These are phyloP conservation scores for Steinernema scapterisci DNA, from an alignment of 2,888 invertebrate genomes.

Conservation along the genomic window DNA sequence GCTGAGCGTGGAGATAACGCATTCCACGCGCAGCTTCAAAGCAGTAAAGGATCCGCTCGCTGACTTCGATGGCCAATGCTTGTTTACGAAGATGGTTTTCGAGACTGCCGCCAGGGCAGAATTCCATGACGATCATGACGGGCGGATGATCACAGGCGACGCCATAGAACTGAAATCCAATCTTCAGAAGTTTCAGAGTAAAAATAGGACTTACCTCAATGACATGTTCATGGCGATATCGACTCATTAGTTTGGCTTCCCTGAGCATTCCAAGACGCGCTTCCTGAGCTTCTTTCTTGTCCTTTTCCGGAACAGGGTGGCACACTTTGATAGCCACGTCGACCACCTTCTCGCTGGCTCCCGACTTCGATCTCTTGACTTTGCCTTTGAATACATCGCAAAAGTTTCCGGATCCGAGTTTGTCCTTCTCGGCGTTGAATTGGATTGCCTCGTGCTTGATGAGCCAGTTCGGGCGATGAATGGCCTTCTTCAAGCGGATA, in stretches of 20 bases:
- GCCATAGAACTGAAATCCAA: constrained; percentile 78
- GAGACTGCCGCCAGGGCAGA: constrained; percentile 73
- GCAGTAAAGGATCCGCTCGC: constrained; percentile 38
- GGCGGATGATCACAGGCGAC: constrained; percentile 97
- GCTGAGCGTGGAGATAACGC: constrained; percentile 80
- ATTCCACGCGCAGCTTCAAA: constrained; percentile 76
- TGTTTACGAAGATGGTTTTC: constrained; percentile 44
- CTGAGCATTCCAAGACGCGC: constrained; percentile 41
- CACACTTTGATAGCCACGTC: constrained; percentile 34
- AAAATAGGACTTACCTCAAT: constrained; percentile 32
- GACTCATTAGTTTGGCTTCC: constrained; percentile 54
- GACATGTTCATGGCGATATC: constrained; percentile 50
- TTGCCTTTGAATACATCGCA: constrained; percentile 23
- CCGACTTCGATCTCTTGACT: constrained; percentile 10
- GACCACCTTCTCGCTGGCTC: background rate
- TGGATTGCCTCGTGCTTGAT: constrained; percentile 47
- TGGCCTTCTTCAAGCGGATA: constrained; percentile 33
- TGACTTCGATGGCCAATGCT: constrained; percentile 8
- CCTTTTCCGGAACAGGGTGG: constrained; percentile 13
- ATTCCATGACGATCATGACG: constrained; percentile 98
- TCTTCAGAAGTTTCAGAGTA: background rate
- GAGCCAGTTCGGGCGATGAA: constrained; percentile 47
- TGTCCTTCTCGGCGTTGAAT: constrained; percentile 38
- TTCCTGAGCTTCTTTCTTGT: constrained; percentile 25
- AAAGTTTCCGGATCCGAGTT: constrained; percentile 23